These are phyloP conservation scores for Drosophila prostipennis DNA, from an alignment of 2,888 invertebrate genomes.

Conservation along the genomic window DNA sequence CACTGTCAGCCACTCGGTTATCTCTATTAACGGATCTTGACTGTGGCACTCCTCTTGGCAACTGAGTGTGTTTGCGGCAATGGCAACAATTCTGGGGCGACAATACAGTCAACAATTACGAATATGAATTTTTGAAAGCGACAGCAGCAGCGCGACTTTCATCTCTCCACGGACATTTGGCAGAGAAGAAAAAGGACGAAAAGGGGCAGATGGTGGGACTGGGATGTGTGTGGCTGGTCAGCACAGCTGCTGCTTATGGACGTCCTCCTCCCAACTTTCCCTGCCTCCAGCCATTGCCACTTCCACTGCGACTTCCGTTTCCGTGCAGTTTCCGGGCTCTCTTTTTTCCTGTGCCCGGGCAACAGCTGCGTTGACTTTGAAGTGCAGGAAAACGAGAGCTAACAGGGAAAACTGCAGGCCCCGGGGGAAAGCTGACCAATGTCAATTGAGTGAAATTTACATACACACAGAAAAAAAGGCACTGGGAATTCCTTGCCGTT, in stretches of 20 bases:
- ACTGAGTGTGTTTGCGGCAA: conserved; percentile 37
- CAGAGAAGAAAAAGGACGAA: not conserved
- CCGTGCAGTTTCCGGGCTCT: conserved; percentile 77
- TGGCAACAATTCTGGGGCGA: conserved; percentile 55
- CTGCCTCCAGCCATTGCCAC: conserved; percentile 45
- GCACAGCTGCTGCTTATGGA: conserved; percentile 64
- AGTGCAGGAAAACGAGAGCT: conserved; percentile 59
- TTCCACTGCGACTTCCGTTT: conserved; percentile 79
- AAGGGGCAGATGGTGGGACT: not conserved
- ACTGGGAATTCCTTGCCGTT: conserved; percentile 55
- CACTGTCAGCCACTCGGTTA: conserved; percentile 6
- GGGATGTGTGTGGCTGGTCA: conserved; percentile 54
- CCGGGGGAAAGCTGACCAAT: conserved; percentile 51
- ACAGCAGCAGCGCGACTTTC: conserved; percentile 60
- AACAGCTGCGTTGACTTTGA: conserved; percentile 78
- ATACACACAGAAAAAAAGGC: conserved; percentile 45
- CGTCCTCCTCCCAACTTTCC: conserved; percentile 9
- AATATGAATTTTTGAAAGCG: conserved; percentile 79
- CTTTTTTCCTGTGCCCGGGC: conserved; percentile 55
- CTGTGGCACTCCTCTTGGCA: conserved; percentile 54
- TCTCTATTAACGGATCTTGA: conserved; percentile 37
- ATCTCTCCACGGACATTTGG: conserved; percentile 54
- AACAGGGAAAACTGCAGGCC: conserved; percentile 32
- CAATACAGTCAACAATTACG: conserved; percentile 80
- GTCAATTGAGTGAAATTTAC: conserved; percentile 78